Evolutionary conservation across 1,140 invertebrate genomes (phyloP).

Genomic region (Brachionus calyciflorus): DNA sequence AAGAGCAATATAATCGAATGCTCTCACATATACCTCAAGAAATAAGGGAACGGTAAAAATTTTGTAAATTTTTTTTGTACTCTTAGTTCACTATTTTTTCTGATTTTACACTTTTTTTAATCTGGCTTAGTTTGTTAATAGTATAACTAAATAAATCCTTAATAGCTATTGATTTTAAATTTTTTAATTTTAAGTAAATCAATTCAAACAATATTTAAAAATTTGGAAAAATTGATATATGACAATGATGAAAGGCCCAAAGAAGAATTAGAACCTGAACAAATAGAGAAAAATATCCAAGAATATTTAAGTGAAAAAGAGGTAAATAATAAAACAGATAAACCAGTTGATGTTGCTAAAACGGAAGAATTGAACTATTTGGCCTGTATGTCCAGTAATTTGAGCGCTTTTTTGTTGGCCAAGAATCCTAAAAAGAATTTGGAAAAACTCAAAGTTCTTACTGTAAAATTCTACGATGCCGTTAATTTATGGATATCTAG

Average conservation of each 20-base stretch:
- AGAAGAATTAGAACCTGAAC: neutral
- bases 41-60: conserved; percentile 21
- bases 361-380: neutral
- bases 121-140: too few relatives aligned
- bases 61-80: neutral
- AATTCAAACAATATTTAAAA: neutral
- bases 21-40: conserved; percentile 15
- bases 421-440: neutral
- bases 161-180: neutral
- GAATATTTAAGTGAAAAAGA: neutral
- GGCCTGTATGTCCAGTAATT: neutral
- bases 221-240: neutral
- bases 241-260: neutral
- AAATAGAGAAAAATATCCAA: neutral
- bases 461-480: conserved; percentile 4
- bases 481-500: conserved; percentile 29
- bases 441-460: neutral
- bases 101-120: neutral
- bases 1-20: conserved; percentile 17
- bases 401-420: neutral
- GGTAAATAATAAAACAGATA: neutral
- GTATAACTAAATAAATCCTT: too few relatives aligned
- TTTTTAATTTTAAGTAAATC: conserved; percentile 13
- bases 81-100: neutral
- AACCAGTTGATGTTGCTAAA: neutral